Base-by-base conservation (phyloP, 2,888 invertebrate genomes). In the Nebria salina region DNA sequence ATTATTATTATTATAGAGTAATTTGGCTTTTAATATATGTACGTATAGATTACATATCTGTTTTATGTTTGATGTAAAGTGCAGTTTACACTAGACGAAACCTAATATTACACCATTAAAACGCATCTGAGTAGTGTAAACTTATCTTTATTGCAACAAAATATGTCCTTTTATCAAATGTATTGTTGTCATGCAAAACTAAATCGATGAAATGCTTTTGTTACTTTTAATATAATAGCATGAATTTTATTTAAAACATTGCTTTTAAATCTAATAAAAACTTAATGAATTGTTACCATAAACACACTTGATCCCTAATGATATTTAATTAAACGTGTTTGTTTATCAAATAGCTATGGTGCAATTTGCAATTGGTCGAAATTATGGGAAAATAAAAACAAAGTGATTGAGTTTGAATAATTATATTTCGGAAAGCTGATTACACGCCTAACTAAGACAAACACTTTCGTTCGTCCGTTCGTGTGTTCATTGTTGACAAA, bases 61-160 rank as follows among this genome's bases (percentile, higher is more conserved):
- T 54, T 54, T 54, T 54, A 54, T 54, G 54, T 54, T 54, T 54
- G 54, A 54, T 54, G 54, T 54, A 54, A 54, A 54, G 54, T 54
- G 54, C 54, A 54, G 54, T 54, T 8, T 54, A 54, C 54, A 54
- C 54, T 54, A 54, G 54, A 54, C 11, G 13, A 54, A 54, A 11
- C 7, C 4, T 54, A 54, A 11, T 54, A 54, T 54, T 54, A 54
- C 13, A 11, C 54, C 54, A 54, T 54, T 54, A 54, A 54, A 11
- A 54, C 34, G 34, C 34, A 34, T 34, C 8, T 54, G 54, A 54
- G 8, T 54, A 54, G 54, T 54, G 54, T 54, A 54, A 8, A 54
- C 54, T 7, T 13, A 54, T 11, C 54, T 54, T 54, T 54, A 54
- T 54, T 11, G 54, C 54, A 54, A 54, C 8, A 54, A 54, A 54